These are phyloP conservation scores for Schlechtendalia chinensis DNA, from an alignment of 1,140 invertebrate species.

Conservation along the genomic window DNA sequence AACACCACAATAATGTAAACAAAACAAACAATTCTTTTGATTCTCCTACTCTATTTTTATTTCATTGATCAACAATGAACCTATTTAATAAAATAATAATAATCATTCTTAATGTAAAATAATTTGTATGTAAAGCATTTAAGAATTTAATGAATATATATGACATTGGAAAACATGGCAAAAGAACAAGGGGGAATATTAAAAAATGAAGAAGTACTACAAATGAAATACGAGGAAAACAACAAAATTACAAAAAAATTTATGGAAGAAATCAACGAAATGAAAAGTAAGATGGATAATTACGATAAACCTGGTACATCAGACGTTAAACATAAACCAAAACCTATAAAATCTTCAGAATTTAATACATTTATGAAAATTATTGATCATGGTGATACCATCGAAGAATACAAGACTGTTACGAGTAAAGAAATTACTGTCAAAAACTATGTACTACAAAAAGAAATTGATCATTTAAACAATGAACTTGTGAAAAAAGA, in stretches of 20 bases:
- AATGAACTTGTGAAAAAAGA: constrained; percentile 22
- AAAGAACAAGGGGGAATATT: constrained; percentile 9
- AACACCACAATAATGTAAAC: not conserved
- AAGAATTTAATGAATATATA: too few relatives aligned
- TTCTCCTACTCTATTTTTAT: not conserved
- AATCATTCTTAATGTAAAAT: too few relatives aligned
- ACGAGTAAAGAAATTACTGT: constrained; percentile 40
- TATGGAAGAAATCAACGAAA: constrained; percentile 45
- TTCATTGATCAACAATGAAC: not conserved
- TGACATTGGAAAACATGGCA: not conserved
- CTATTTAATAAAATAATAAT: too few relatives aligned
- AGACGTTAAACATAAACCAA: constrained; percentile 20
- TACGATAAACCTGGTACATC: constrained; percentile 3
- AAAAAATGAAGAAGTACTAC: constrained; percentile 38
- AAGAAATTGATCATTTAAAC: constrained; percentile 37
- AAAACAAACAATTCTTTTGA: not conserved
- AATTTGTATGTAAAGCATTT: too few relatives aligned
- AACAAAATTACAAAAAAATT: constrained; percentile 36
- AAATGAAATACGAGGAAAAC: constrained; percentile 44
- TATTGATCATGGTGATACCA: constrained; percentile 21
- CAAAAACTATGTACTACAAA: constrained; percentile 41
- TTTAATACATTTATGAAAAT: constrained; percentile 43
- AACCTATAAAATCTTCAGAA: constrained; percentile 36
- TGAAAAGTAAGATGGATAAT: constrained; percentile 29
- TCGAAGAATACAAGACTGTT: constrained; percentile 29